phyloP scores from a whole-genome alignment of 2,888 invertebrate species.

The Alcis repandata region DNA sequence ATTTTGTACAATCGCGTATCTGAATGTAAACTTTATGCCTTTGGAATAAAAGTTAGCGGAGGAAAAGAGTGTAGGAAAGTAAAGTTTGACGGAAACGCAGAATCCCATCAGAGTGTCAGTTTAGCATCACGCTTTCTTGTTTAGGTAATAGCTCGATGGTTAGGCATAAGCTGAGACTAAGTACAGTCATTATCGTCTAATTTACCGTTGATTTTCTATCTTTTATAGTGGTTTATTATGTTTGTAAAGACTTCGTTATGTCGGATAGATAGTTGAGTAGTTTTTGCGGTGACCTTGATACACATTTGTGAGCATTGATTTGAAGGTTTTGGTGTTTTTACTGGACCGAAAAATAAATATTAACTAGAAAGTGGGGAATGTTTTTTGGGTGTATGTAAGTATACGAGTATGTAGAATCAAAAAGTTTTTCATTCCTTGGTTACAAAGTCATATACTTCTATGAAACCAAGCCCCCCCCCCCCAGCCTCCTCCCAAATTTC shows the following conservation, averaged over 20 bases:
- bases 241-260: slow-evolving; percentile 17
- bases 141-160: slow-evolving; percentile 46
- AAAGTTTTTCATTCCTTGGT: too few species aligned
- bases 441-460: too few species aligned
- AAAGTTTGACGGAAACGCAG: slow-evolving; percentile 37
- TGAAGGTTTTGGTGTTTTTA: too few species aligned
- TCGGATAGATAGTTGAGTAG: not conserved
- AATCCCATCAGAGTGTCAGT: slow-evolving; percentile 41
- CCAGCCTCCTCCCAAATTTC: too few species aligned
- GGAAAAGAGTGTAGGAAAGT: slow-evolving; percentile 16
- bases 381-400: too few species aligned
- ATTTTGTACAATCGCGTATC: not conserved
- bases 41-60: slow-evolving; percentile 10
- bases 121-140: slow-evolving; percentile 50
- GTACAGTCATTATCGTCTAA: slow-evolving; percentile 46
- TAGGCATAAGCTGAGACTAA: slow-evolving; percentile 42
- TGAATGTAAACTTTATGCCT: slow-evolving; percentile 16
- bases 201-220: slow-evolving; percentile 42
- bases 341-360: too few species aligned
- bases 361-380: too few species aligned
- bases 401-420: too few species aligned
- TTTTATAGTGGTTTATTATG: slow-evolving; percentile 36
- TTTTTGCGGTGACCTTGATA: not conserved
- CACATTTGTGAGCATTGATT: not conserved
- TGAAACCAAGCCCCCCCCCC: too few species aligned